Conservation (phyloP, 2,888 invertebrate species). For the Drymonia ruficornis region DNA sequence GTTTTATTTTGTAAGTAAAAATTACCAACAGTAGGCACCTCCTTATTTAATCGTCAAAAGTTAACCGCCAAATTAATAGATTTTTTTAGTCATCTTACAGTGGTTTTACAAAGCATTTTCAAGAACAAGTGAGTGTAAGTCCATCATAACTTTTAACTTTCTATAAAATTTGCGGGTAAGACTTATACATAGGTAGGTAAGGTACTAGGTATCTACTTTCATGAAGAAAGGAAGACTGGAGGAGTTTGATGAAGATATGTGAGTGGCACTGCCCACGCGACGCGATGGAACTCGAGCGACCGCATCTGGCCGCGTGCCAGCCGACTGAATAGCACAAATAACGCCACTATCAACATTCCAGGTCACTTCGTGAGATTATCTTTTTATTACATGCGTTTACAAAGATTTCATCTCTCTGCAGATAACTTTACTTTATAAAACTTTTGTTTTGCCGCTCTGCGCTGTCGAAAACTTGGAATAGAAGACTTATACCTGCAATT, state of each 20-base stretch:
- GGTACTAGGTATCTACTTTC: neutral
- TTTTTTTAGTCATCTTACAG: no score
- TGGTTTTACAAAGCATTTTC: no score
- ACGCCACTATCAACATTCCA: conserved; percentile 83
- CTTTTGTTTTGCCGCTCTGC: conserved; percentile 4
- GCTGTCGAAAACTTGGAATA: neutral
- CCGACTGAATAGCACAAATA: conserved; percentile 78
- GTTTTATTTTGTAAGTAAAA: no score
- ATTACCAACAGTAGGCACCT: no score
- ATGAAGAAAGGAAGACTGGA: conserved; percentile 22
- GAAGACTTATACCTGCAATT: no score
- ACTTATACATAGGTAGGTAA: no score
- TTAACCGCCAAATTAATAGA: no score
- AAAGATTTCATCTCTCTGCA: conserved; percentile 44
- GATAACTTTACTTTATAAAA: conserved; percentile 30
- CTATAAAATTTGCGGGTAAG: no score
- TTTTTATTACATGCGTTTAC: conserved; percentile 59
- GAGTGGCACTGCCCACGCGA: conserved; percentile 69
- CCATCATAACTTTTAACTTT: no score
- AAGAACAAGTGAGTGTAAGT: no score
- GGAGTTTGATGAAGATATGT: conserved; percentile 51
- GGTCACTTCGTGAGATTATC: conserved; percentile 78
- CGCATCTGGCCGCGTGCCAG: conserved; percentile 75
- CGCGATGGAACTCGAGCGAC: conserved; percentile 62
- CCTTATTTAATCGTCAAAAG: no score